A percentile compares a stretch with the other conserved stretches of the same genome.
These are phyloP conservation scores for Meghimatium bilineatum DNA, from an alignment of 2,888 invertebrate genomes.

Conservation along the genomic window DNA sequence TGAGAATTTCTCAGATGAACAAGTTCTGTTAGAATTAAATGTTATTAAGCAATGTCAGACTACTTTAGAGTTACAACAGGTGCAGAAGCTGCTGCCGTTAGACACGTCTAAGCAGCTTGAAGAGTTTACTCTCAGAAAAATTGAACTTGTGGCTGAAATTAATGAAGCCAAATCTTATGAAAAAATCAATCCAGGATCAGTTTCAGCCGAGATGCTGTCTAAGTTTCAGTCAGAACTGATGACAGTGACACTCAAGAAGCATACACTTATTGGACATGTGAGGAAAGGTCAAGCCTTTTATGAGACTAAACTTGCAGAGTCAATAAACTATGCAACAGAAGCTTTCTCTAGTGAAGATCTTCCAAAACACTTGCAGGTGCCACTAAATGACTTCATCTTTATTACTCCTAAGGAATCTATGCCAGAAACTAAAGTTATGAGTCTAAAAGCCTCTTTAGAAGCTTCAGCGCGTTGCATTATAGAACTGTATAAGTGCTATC, in stretches of 20 bases:
- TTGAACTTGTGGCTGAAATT: background rate
- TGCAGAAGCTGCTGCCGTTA: background rate
- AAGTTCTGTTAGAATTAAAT: constrained; percentile 35
- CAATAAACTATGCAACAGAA: background rate
- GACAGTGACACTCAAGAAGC: background rate
- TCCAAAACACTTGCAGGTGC: constrained; percentile 16
- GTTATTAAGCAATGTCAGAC: constrained; percentile 33
- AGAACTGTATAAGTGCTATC: background rate
- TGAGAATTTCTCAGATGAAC: constrained; percentile 24
- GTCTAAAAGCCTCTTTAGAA: constrained; percentile 16
- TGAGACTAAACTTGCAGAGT: background rate
- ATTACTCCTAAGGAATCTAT: background rate
- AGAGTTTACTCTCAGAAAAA: background rate
- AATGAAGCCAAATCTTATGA: background rate
- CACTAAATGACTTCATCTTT: constrained; percentile 12
- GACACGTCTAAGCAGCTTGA: background rate
- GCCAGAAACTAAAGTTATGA: background rate
- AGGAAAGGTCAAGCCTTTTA: background rate
- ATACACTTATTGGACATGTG: background rate
- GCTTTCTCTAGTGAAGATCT: constrained; percentile 5
- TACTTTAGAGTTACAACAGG: constrained; percentile 1
- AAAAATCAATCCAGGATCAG: background rate
- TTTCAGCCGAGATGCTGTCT: background rate
- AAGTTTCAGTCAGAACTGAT: background rate
- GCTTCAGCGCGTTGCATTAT: background rate